phyloP scores from a whole-genome alignment of 2,797 vertebrate genomes.

The Bovichtus diacanthus region DNA sequence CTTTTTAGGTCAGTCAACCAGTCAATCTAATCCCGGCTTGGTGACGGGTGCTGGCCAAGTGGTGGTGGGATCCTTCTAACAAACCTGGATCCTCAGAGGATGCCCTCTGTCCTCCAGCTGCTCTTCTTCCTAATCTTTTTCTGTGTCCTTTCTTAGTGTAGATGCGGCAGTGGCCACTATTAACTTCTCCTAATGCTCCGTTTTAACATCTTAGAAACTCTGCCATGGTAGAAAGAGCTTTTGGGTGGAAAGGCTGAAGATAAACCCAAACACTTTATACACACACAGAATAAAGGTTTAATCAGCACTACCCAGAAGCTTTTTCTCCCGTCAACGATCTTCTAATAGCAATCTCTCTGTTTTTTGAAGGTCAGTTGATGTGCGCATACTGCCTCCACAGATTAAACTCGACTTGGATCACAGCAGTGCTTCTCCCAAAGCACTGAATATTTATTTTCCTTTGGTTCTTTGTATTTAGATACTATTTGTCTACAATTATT shows the following conservation, averaged over 20 bases:
- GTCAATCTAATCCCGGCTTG: slow-evolving; percentile 33
- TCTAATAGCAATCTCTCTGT: slow-evolving; percentile 37
- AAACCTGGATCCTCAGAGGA: slow-evolving; percentile 21
- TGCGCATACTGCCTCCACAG: slow-evolving; percentile 43
- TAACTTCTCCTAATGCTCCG: slow-evolving; percentile 18
- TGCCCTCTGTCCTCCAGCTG: neutral
- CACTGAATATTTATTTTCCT: slow-evolving; percentile 3
- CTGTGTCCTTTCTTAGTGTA: slow-evolving; percentile 20
- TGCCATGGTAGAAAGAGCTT: slow-evolving; percentile 41
- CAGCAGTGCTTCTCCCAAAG: slow-evolving; percentile 19
- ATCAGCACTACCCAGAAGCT: slow-evolving; percentile 50
- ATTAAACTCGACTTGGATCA: slow-evolving; percentile 43
- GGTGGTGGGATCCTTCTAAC: slow-evolving; percentile 69
- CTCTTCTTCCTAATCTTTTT: slow-evolving; percentile 19
- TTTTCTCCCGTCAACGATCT: slow-evolving; percentile 44
- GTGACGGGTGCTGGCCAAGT: slow-evolving; percentile 66
- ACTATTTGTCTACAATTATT: slow-evolving; percentile 4
- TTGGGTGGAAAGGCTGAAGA: slow-evolving; percentile 41
- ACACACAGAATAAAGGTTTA: neutral
- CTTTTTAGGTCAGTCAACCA: slow-evolving; percentile 74
- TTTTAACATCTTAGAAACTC: slow-evolving; percentile 12
- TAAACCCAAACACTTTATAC: neutral
- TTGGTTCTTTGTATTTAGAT: slow-evolving; percentile 14
- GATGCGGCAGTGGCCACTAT: slow-evolving; percentile 12
- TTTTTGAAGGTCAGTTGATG: slow-evolving; percentile 60